Evolutionary conservation across 1,140 invertebrate species (phyloP).

Genomic region (Sinonovacula constricta): DNA sequence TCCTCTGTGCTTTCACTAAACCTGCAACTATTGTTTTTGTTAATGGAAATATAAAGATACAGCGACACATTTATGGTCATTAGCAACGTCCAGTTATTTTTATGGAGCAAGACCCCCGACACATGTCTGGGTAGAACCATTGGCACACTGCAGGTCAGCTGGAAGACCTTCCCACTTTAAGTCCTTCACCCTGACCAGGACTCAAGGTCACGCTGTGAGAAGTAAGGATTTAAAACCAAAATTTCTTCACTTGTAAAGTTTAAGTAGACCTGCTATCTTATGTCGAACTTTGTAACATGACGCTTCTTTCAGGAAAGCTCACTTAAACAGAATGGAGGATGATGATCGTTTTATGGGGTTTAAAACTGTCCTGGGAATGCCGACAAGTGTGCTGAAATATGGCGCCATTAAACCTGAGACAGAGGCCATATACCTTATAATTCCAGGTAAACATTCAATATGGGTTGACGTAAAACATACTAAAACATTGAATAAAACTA

Average conservation of each 20-base stretch:
- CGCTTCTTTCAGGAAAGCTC: conserved; percentile 1
- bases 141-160: too few species aligned
- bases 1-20: not conserved
- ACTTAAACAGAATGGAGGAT: not conserved
- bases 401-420: conserved; percentile 78
- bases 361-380: conserved; percentile 45
- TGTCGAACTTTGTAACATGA: not conserved
- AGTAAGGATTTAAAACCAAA: not conserved
- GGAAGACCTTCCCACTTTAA: too few species aligned
- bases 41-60: not conserved
- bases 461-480: conserved; percentile 76
- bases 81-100: not conserved
- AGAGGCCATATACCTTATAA: conserved; percentile 70
- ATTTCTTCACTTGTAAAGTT: not conserved
- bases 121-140: too few species aligned
- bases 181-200: not conserved
- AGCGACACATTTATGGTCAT: not conserved
- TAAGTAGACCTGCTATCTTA: not conserved
- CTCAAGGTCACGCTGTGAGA: not conserved
- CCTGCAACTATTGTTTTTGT: not conserved
- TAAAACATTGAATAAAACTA: not conserved
- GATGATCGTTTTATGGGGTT: conserved; percentile 33
- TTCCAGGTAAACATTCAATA: conserved; percentile 78
- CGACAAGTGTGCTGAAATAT: conserved; percentile 84
- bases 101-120: not conserved